Evolutionary conservation across 2,797 vertebrate genomes (phyloP).

Genomic region (Sebastes taczanowskii): DNA sequence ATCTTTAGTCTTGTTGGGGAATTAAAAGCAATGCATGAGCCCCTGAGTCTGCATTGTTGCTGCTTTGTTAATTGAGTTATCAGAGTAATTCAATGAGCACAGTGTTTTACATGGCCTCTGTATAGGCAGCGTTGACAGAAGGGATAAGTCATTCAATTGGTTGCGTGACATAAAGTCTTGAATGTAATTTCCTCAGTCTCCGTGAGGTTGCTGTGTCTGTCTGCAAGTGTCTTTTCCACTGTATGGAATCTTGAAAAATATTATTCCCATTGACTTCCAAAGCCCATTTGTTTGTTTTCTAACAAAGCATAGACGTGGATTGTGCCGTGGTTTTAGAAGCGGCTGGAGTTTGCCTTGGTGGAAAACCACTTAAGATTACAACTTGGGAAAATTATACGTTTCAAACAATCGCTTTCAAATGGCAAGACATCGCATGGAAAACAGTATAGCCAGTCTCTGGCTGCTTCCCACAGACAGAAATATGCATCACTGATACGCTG

Average conservation of each 20-base stretch:
- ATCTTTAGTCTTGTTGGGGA: neutral
- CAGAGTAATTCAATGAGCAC: neutral
- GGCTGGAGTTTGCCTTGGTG: constrained; percentile 49
- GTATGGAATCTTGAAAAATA: constrained; percentile 16
- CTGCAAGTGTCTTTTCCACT: neutral
- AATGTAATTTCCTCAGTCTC: neutral
- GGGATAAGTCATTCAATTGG: neutral
- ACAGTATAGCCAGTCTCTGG: constrained; percentile 20
- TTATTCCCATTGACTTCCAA: constrained; percentile 27
- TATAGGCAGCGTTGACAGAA: neutral
- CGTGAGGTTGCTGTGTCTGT: neutral
- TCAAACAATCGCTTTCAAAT: constrained; percentile 61
- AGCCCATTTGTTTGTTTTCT: constrained; percentile 50
- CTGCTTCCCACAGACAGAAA: constrained; percentile 51
- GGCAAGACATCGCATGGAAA: constrained; percentile 34
- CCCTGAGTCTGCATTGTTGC: neutral
- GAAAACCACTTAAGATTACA: constrained; percentile 60
- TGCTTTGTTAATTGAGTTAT: neutral
- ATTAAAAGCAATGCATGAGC: neutral
- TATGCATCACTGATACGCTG: constrained; percentile 37
- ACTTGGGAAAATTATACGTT: constrained; percentile 60
- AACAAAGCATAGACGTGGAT: constrained; percentile 35
- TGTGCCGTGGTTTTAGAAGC: constrained; percentile 30
- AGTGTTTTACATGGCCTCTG: neutral
- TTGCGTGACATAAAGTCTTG: neutral